phyloP scores from a whole-genome alignment of 2,888 invertebrate species.

The Elegia similella region DNA sequence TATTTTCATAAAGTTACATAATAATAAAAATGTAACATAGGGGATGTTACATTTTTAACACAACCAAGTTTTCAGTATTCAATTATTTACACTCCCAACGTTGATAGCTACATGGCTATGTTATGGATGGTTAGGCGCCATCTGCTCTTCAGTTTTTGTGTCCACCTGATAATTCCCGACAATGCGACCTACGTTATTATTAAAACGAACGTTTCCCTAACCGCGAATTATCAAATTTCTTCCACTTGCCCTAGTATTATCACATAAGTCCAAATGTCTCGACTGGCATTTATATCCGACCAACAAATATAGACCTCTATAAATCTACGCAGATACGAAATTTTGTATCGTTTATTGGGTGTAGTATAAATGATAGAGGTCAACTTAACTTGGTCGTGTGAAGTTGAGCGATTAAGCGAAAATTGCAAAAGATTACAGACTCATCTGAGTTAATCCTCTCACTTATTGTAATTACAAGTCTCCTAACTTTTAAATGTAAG shows the following conservation, averaged over 20 bases:
- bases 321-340: conserved; percentile 37
- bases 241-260: conserved; percentile 74
- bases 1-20: too few relatives aligned
- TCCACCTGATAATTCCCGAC: conserved; percentile 60
- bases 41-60: too few relatives aligned
- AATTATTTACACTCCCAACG: too few relatives aligned
- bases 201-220: conserved; percentile 76
- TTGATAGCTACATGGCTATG: too few relatives aligned
- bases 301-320: conserved; percentile 39
- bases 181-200: conserved; percentile 73
- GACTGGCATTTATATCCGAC: conserved; percentile 52
- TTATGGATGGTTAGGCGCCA: conserved; percentile 17
- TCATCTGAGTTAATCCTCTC: conserved; percentile 60
- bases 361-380: conserved; percentile 40
- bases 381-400: conserved; percentile 46
- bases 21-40: too few relatives aligned
- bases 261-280: conserved; percentile 79
- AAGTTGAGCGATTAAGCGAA: conserved; percentile 71
- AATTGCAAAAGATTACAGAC: conserved; percentile 76
- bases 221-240: conserved; percentile 81
- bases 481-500: conserved; percentile 64
- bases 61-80: too few relatives aligned
- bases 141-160: conserved; percentile 43
- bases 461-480: conserved; percentile 66
- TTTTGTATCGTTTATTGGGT: conserved; percentile 21